These are phyloP conservation scores for Syngnathus typhle DNA, from an alignment of 2,113 vertebrate species.

Conservation along the genomic window DNA sequence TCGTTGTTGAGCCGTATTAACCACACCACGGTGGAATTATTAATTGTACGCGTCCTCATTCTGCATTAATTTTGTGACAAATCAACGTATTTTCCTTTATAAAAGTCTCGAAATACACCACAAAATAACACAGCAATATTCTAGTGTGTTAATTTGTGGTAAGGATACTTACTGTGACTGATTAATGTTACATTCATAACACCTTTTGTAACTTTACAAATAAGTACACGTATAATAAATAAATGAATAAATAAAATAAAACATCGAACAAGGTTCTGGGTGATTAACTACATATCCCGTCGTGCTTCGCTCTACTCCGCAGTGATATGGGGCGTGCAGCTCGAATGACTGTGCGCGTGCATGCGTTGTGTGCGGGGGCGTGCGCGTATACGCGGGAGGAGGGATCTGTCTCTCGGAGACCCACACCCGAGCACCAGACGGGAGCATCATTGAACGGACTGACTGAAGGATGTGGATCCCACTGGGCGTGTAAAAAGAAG, in stretches of 20 bases:
- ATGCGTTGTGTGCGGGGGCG: background rate
- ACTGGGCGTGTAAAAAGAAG: background rate
- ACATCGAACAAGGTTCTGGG: slow-evolving; percentile 11
- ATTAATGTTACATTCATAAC: background rate
- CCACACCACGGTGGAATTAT: background rate
- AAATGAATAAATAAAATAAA: slow-evolving; percentile 16
- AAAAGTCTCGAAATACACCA: background rate
- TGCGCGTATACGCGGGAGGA: slow-evolving; percentile 16
- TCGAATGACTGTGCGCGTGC: slow-evolving; percentile 27
- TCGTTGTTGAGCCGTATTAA: slow-evolving; percentile 16
- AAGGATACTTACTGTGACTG: background rate
- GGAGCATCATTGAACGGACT: slow-evolving; percentile 48
- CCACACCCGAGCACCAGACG: slow-evolving; percentile 21
- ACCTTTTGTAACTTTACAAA: background rate
- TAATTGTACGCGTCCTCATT: slow-evolving; percentile 7
- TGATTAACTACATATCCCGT: slow-evolving; percentile 57
- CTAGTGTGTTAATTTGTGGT: background rate
- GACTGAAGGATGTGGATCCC: slow-evolving; percentile 35
- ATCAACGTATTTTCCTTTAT: background rate
- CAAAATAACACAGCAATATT: background rate
- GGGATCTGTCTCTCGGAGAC: slow-evolving; percentile 20
- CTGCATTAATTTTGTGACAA: background rate
- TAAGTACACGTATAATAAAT: background rate
- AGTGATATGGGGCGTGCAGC: slow-evolving; percentile 68
- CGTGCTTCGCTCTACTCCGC: slow-evolving; percentile 49